Percentiles rank a stretch among this genome's conserved stretches.
Conservation (phyloP, 2,888 invertebrate species). For the Leptopilina drosophilae region DNA sequence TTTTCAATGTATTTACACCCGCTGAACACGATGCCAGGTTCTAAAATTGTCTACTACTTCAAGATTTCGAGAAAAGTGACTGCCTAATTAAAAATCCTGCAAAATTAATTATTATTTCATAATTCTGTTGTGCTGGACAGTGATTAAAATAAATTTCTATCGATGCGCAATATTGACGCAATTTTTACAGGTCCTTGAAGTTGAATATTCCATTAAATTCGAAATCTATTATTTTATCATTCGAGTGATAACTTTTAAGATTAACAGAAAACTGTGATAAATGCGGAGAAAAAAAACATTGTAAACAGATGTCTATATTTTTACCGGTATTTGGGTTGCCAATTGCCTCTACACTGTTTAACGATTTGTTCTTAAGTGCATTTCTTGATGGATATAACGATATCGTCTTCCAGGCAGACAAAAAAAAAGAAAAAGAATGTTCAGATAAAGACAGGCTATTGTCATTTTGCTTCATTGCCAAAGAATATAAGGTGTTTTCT, state of each 20-base stretch:
- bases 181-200: no score
- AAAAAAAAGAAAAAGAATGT: neutral
- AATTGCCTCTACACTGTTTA: neutral
- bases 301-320: neutral
- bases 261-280: neutral
- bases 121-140: no score
- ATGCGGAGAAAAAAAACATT: neutral
- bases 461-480: slow-evolving; percentile 4
- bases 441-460: slow-evolving; percentile 12
- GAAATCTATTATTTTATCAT: neutral
- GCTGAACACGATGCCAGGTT: no score
- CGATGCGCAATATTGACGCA: no score
- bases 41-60: no score
- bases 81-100: no score
- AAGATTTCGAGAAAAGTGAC: no score
- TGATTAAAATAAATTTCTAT: no score
- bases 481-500: neutral
- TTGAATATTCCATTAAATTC: no score
- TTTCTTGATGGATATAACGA: slow-evolving; percentile 7
- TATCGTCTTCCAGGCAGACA: neutral
- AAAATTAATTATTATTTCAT: no score
- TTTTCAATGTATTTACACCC: no score
- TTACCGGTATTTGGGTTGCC: neutral
- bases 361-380: slow-evolving; percentile 10
- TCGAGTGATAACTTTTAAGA: neutral